Percentiles rank a stretch among this genome's conserved stretches.
These are phyloP conservation scores for Saccopteryx leptura DNA, from an alignment of 2,113 vertebrate species.

Conservation along the genomic window DNA sequence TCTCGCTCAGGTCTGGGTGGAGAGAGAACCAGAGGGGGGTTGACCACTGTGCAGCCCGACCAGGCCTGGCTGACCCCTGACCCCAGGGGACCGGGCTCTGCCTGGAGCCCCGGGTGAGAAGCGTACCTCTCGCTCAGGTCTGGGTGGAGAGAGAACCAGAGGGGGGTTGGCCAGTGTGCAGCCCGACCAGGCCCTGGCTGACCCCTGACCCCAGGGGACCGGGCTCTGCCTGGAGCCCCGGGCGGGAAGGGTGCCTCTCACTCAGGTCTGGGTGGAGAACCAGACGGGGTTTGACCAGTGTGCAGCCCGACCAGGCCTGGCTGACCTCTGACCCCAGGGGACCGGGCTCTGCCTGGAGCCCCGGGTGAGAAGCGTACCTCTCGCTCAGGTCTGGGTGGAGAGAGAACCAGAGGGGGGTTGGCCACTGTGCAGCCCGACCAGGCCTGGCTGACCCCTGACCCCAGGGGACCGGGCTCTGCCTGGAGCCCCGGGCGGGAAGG, in stretches of 20 bases:
- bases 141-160: not conserved
- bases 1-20: not conserved
- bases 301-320: too few species aligned
- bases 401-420: not conserved
- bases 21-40: not conserved
- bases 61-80: not conserved
- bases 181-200: not conserved
- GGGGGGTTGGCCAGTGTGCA: not conserved
- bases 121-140: not conserved
- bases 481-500: rapidly evolving
- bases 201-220: too few species aligned
- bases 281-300: too few species aligned
- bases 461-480: not conserved
- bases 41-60: too few species aligned
- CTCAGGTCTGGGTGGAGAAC: too few species aligned
- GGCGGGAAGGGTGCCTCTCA: too few species aligned
- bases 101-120: not conserved
- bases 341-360: not conserved
- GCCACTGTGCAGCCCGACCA: too few species aligned
- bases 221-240: too few species aligned
- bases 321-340: not conserved
- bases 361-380: rapidly evolving
- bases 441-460: not conserved
- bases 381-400: not conserved
- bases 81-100: not conserved